Evolutionary conservation across 2,797 vertebrate genomes (phyloP).

Genomic region (Acrossocheilus fasciatus): DNA sequence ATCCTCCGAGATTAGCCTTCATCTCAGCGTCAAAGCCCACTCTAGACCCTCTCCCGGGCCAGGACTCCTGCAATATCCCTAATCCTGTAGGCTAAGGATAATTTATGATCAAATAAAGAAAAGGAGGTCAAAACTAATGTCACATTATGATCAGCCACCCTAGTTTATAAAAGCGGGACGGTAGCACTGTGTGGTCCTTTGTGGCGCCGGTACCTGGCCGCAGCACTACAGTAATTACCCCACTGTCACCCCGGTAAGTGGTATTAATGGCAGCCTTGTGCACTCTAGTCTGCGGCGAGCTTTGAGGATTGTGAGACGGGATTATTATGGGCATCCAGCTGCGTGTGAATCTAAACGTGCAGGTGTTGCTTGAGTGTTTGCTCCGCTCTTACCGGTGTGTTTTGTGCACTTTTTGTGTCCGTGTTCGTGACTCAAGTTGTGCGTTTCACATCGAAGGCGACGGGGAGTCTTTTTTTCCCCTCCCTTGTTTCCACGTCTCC

Average conservation of each 20-base stretch:
- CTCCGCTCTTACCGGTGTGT: background rate
- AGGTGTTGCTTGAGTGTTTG: conserved; percentile 24
- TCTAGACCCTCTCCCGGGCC: conserved; percentile 72
- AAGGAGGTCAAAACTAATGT: conserved; percentile 86
- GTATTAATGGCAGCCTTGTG: conserved; percentile 92
- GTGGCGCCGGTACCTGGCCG: conserved; percentile 83
- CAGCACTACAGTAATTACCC: conserved; percentile 87
- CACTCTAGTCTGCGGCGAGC: conserved; percentile 85
- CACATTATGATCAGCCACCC: conserved; percentile 85
- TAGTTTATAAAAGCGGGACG: conserved; percentile 86
- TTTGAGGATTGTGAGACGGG: conserved; percentile 84
- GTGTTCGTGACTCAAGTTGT: background rate
- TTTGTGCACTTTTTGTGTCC: conserved; percentile 2
- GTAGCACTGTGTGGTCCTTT: conserved; percentile 73
- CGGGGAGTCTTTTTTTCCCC: background rate
- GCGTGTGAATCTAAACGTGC: conserved; percentile 47
- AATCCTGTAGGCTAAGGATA: conserved; percentile 84
- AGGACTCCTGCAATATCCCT: conserved; percentile 83
- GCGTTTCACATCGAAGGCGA: background rate
- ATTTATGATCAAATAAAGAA: conserved; percentile 90
- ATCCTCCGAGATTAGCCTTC: conserved; percentile 53
- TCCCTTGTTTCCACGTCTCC: background rate
- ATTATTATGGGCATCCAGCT: conserved; percentile 86
- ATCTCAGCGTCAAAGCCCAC: conserved; percentile 39
- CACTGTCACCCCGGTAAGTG: conserved; percentile 93